Evolutionary conservation across 2,797 vertebrate genomes (phyloP).

Genomic region (Eurystomus glaucurus): DNA sequence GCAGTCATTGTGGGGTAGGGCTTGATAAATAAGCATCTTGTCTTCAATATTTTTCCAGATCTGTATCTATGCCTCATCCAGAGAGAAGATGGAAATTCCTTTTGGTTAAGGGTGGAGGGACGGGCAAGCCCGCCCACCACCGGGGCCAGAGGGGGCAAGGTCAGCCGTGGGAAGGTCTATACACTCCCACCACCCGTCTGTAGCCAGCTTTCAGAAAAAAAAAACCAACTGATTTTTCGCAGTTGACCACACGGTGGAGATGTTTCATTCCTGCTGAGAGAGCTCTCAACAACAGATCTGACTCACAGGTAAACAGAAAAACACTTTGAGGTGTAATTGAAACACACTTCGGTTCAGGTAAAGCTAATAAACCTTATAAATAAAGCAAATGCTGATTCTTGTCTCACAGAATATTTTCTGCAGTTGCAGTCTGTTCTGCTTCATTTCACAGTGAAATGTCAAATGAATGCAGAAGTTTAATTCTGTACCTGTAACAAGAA

Average conservation of each 20-base stretch:
- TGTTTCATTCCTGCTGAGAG: conserved; percentile 44
- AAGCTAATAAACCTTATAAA: neutral
- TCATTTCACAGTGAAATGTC: neutral
- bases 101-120: neutral
- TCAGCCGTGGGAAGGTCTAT: accelerated
- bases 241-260: conserved; percentile 73
- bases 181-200: accelerated
- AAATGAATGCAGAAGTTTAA: neutral
- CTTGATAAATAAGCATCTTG: neutral
- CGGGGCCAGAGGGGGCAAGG: accelerated
- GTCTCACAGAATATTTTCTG: neutral
- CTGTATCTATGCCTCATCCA: neutral
- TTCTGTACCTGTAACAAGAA: neutral
- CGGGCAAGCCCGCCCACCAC: accelerated
- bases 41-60: neutral
- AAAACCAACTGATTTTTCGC: neutral
- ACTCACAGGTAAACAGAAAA: neutral
- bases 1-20: neutral
- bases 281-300: neutral
- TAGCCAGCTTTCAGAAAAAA: accelerated
- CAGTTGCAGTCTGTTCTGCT: neutral
- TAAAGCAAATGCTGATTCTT: neutral
- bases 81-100: neutral
- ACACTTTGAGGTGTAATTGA: neutral
- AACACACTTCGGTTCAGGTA: neutral